A percentile compares a stretch with the other conserved stretches of the same genome.
These are phyloP conservation scores for Acholoe squamosa DNA, from an alignment of 2,888 invertebrate species.

Conservation along the genomic window DNA sequence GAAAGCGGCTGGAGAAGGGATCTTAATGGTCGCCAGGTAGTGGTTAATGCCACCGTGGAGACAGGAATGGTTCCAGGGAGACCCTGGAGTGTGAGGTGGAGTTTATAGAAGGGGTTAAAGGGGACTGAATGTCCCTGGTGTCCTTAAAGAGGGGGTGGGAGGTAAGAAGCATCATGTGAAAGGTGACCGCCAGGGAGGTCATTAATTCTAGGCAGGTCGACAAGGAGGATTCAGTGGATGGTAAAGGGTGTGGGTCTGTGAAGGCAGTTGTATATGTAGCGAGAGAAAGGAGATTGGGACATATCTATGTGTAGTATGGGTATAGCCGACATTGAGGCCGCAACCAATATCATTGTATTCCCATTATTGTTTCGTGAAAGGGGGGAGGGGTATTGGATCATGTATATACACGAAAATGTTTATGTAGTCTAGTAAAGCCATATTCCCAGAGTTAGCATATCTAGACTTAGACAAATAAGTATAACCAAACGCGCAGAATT, in stretches of 20 bases:
- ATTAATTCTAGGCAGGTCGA: not conserved
- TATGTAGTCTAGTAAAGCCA: too few species aligned
- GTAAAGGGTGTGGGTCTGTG: not conserved
- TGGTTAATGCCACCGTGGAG: conserved; percentile 53
- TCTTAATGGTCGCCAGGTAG: conserved; percentile 59
- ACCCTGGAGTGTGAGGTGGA: conserved; percentile 1
- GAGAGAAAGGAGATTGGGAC: not conserved
- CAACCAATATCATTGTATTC: too few species aligned
- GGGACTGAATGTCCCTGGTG: not conserved
- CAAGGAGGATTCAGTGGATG: not conserved
- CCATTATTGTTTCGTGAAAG: too few species aligned
- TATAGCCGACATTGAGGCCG: too few species aligned
- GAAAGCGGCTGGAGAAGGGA: not conserved
- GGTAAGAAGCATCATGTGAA: not conserved
- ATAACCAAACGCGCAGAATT: too few species aligned
- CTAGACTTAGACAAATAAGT: too few species aligned
- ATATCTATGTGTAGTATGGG: not conserved
- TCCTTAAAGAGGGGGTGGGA: not conserved
- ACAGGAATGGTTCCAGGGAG: conserved; percentile 49
- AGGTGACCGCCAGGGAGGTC: not conserved
- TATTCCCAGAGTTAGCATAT: too few species aligned
- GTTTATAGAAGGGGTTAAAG: conserved; percentile 25
- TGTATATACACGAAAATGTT: too few species aligned
- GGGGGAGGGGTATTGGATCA: too few species aligned
- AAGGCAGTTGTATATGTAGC: not conserved